Conservation (phyloP, 2,888 invertebrate genomes). For the Scaptomyza tumidula region DNA sequence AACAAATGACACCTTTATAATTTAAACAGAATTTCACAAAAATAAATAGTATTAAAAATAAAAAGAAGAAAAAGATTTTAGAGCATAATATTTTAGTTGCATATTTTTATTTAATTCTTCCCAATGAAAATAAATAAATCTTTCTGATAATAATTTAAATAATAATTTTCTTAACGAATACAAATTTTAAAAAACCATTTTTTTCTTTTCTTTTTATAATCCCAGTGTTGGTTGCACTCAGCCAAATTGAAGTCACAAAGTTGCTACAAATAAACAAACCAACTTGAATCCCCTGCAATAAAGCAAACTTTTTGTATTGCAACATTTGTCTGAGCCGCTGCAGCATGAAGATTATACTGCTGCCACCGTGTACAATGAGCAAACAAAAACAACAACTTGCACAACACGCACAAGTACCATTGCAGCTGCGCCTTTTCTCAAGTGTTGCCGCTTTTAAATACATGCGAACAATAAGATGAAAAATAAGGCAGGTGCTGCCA, state of each 20-base stretch:
- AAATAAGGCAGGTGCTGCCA: constrained; percentile 17
- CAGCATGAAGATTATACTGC: constrained; percentile 57
- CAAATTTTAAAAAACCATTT: not conserved
- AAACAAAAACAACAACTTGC: constrained; percentile 20
- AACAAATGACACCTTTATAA: not conserved
- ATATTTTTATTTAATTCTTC: no score
- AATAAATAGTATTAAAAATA: not conserved
- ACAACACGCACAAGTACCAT: constrained; percentile 43
- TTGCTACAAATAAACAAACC: not conserved
- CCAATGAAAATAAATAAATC: no score
- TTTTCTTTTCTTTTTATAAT: not conserved
- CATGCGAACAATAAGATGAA: not conserved
- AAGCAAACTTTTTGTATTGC: constrained; percentile 43
- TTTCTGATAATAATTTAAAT: no score
- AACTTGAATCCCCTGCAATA: constrained; percentile 23
- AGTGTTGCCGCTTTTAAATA: constrained; percentile 36
- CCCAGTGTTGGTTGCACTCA: not conserved
- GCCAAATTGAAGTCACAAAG: constrained; percentile 4
- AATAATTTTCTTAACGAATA: no score
- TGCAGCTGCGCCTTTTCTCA: constrained; percentile 51
- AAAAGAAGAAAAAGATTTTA: no score
- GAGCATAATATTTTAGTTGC: no score
- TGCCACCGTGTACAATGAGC: constrained; percentile 40
- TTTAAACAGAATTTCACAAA: not conserved
- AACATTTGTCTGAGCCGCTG: constrained; percentile 23